Percentiles rank a stretch among this genome's conserved stretches.
phyloP scores from a whole-genome alignment of 2,797 vertebrate genomes.

The Pangasius larnaudii region DNA sequence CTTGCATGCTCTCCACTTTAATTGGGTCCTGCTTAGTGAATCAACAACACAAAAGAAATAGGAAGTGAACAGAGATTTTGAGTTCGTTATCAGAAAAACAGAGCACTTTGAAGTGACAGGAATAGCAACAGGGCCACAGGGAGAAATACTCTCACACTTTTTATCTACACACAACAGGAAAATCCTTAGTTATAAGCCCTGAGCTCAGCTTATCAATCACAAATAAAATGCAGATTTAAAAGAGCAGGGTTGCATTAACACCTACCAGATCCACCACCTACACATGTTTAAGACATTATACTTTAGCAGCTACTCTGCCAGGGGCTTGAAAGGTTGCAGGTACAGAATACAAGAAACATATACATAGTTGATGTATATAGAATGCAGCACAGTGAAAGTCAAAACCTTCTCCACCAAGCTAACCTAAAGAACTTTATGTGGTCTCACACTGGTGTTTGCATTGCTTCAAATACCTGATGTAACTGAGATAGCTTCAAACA shows the following conservation, averaged over 20 bases:
- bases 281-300: constrained; percentile 54
- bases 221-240: constrained; percentile 55
- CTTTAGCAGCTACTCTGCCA: constrained; percentile 31
- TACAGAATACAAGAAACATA: constrained; percentile 20
- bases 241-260: constrained; percentile 45
- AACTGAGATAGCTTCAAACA: constrained; percentile 49
- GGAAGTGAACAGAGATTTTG: constrained; percentile 48
- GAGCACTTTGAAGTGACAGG: constrained; percentile 49
- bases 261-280: constrained; percentile 36
- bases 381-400: constrained; percentile 31
- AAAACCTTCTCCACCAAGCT: not conserved
- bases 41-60: constrained; percentile 57
- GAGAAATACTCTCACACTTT: constrained; percentile 48
- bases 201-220: constrained; percentile 52
- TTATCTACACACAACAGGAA: constrained; percentile 46
- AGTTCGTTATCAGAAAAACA: constrained; percentile 53
- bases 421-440: constrained; percentile 5
- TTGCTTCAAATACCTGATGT: constrained; percentile 32
- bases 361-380: not conserved
- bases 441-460: constrained; percentile 20
- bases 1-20: constrained; percentile 53
- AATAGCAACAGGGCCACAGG: constrained; percentile 44
- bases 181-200: constrained; percentile 34
- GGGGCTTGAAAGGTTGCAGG: constrained; percentile 32
- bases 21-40: constrained; percentile 58